These are phyloP conservation scores for Caradrina clavipalpis DNA, from an alignment of 2,888 invertebrate species.

Conservation along the genomic window DNA sequence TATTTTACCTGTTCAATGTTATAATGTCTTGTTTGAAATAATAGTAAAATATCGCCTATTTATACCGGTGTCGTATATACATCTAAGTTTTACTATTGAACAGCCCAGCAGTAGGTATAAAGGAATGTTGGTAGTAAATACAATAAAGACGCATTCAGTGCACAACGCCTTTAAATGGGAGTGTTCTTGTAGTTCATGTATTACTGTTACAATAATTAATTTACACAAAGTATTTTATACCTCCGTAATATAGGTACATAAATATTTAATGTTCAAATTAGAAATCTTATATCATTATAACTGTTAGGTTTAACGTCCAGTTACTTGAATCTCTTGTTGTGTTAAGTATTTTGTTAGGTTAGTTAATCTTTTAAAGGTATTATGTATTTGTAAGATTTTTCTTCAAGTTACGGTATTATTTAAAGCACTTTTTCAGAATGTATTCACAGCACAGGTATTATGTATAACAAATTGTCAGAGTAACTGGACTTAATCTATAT, in stretches of 20 bases:
- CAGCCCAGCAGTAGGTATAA: background rate
- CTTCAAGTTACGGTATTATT: background rate
- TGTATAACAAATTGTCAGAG: conserved; percentile 27
- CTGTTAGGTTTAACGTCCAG: conserved; percentile 59
- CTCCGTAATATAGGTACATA: conserved; percentile 49
- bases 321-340: conserved; percentile 60
- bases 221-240: conserved; percentile 69
- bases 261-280: conserved; percentile 58
- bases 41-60: background rate
- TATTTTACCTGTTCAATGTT: conserved; percentile 22
- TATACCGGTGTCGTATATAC: background rate
- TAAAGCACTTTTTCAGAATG: conserved; percentile 29
- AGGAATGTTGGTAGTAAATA: conserved; percentile 54
- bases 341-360: conserved; percentile 20
- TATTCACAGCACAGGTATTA: conserved; percentile 13
- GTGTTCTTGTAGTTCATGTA: conserved; percentile 64
- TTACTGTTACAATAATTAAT: conserved; percentile 62
- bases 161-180: conserved; percentile 63
- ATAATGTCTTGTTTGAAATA: conserved; percentile 11
- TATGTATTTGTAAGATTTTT: conserved; percentile 13
- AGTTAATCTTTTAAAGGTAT: conserved; percentile 47
- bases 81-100: conserved; percentile 46
- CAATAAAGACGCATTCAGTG: conserved; percentile 60
- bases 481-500: conserved; percentile 60
- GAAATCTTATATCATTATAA: conserved; percentile 42